Percentiles rank a stretch among this genome's conserved stretches.
phyloP scores from a whole-genome alignment of 2,113 vertebrate species.

The Apus apus region DNA sequence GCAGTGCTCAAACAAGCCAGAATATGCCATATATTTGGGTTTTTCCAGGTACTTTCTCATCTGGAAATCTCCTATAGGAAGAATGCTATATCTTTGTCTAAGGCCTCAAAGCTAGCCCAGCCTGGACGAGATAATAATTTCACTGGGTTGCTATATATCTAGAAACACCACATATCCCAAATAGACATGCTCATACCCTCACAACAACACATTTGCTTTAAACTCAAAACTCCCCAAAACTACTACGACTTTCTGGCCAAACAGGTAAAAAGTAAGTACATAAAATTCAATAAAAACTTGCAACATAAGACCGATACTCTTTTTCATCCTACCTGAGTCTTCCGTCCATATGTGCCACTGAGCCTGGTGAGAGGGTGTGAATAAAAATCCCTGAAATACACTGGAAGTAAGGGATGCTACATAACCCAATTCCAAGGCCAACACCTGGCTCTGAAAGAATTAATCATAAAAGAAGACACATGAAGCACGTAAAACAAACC shows the following conservation, averaged over 20 bases:
- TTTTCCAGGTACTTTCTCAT: not conserved
- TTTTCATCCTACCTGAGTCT: constrained; percentile 79
- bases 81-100: not conserved
- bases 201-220: not conserved
- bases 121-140: not conserved
- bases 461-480: not conserved
- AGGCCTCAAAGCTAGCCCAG: not conserved
- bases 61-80: not conserved
- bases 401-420: constrained; percentile 85
- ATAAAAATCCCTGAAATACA: constrained; percentile 89
- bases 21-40: not conserved
- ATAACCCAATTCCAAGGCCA: constrained; percentile 91
- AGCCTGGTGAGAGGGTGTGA: constrained; percentile 91
- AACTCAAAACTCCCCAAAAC: not conserved
- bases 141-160: not conserved
- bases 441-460: constrained; percentile 86
- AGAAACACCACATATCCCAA: not conserved
- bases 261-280: not conserved
- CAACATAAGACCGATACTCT: not conserved
- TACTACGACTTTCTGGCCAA: not conserved
- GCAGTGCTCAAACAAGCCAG: not conserved
- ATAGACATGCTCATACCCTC: not conserved
- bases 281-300: not conserved
- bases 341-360: constrained; percentile 92
- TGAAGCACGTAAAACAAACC: not conserved